Conservation (phyloP, 2,113 vertebrate genomes). For the Embiotoca jacksoni region DNA sequence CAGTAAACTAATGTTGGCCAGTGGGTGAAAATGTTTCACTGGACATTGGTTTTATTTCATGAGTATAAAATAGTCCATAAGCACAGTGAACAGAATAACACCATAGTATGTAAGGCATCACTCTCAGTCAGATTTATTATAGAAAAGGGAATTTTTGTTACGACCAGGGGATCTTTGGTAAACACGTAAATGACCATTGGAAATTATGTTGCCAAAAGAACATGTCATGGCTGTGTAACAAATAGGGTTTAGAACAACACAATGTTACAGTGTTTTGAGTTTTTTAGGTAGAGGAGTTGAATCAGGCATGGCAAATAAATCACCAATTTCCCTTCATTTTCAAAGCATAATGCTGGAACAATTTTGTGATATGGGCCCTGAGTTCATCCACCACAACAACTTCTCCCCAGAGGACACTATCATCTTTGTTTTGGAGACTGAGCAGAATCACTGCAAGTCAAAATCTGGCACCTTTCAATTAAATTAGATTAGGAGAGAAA, state of each 20-base stretch:
- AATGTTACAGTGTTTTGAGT: neutral
- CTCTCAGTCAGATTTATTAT: no score
- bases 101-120: no score
- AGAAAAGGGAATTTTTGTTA: no score
- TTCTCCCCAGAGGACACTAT: conserved; percentile 18
- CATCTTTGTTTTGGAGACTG: conserved; percentile 6
- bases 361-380: neutral
- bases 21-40: no score
- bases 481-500: conserved; percentile 40
- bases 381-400: conserved; percentile 17
- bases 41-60: no score
- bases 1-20: no score
- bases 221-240: no score
- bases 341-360: neutral
- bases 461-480: conserved; percentile 36
- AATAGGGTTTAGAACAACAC: neutral
- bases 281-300: neutral
- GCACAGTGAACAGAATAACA: no score
- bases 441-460: conserved; percentile 27
- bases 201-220: no score
- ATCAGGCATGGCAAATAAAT: neutral
- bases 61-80: no score
- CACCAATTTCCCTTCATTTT: neutral
- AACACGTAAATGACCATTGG: no score
- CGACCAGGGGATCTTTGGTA: no score